Conservation (phyloP, 2,797 vertebrate genomes). For the Notolabrus celidotus region DNA sequence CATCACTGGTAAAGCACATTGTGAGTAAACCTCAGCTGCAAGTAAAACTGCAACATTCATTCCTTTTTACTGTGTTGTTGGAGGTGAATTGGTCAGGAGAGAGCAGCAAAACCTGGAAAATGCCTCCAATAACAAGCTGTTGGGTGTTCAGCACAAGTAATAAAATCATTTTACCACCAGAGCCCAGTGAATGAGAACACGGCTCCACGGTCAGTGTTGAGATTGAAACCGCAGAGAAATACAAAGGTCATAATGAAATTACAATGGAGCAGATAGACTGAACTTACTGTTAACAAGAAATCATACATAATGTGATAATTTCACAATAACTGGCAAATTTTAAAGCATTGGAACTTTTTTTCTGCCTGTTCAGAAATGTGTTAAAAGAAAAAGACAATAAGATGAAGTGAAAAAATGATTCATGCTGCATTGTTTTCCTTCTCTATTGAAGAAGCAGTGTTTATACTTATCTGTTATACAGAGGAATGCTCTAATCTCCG, state of each 20-base stretch:
- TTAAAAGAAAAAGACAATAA: slow-evolving; percentile 2
- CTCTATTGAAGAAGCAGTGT: not conserved
- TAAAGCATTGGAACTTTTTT: slow-evolving; percentile 10
- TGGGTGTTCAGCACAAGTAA: slow-evolving; percentile 35
- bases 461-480: slow-evolving; percentile 26
- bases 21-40: slow-evolving; percentile 20
- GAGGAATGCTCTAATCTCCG: slow-evolving; percentile 31
- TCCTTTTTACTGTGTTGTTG: slow-evolving; percentile 17
- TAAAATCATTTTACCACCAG: slow-evolving; percentile 44
- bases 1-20: slow-evolving; percentile 25
- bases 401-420: not conserved
- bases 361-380: slow-evolving; percentile 2
- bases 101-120: slow-evolving; percentile 29
- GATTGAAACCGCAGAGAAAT: slow-evolving; percentile 32
- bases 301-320: not conserved
- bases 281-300: slow-evolving; percentile 7
- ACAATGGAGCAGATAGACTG: not conserved
- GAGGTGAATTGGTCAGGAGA: slow-evolving; percentile 51
- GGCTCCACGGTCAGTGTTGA: slow-evolving; percentile 18
- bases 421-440: not conserved
- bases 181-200: slow-evolving; percentile 29
- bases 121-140: slow-evolving; percentile 27
- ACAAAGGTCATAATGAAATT: slow-evolving; percentile 25
- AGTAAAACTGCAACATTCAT: slow-evolving; percentile 1
- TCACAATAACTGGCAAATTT: not conserved